Evolutionary conservation across 2,113 vertebrate genomes (phyloP).

Genomic region (Argyrosomus japonicus): DNA sequence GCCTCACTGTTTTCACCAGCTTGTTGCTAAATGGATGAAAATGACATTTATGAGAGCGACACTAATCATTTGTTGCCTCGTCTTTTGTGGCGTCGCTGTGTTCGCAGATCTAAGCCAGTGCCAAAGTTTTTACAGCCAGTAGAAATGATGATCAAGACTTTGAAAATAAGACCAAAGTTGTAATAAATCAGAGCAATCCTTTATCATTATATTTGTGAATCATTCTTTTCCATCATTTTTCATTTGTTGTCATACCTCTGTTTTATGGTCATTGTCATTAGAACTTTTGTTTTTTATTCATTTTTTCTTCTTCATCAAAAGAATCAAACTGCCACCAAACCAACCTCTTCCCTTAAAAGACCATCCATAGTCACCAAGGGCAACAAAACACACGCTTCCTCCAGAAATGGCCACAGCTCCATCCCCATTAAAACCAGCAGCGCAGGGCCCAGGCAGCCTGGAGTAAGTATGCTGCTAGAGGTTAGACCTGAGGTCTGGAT

Average conservation of each 20-base stretch:
- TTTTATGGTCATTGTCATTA: conserved; percentile 42
- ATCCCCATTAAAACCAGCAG: conserved; percentile 82
- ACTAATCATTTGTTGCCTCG: no score
- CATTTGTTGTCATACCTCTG: conserved; percentile 39
- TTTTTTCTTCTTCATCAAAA: conserved; percentile 83
- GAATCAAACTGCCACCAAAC: conserved; percentile 86
- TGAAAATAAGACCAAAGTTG: conserved; percentile 2
- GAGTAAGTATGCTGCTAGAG: conserved; percentile 86
- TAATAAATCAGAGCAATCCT: conserved; percentile 25
- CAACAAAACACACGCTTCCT: conserved; percentile 80
- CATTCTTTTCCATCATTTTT: conserved; percentile 15
- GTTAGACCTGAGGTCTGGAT: conserved; percentile 3
- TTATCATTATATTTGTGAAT: not conserved
- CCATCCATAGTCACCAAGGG: conserved; percentile 83
- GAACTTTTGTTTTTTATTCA: conserved; percentile 69
- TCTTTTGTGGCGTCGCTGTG: no score
- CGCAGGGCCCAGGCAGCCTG: conserved; percentile 74
- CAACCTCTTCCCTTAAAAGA: conserved; percentile 83
- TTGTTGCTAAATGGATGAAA: no score
- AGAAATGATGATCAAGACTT: not conserved
- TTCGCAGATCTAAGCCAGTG: not conserved
- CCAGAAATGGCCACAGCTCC: conserved; percentile 83
- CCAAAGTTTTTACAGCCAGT: not conserved
- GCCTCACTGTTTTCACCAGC: not conserved
- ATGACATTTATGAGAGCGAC: no score